Conservation (phyloP, 2,888 invertebrate species). For the Drosophila macrospina region DNA sequence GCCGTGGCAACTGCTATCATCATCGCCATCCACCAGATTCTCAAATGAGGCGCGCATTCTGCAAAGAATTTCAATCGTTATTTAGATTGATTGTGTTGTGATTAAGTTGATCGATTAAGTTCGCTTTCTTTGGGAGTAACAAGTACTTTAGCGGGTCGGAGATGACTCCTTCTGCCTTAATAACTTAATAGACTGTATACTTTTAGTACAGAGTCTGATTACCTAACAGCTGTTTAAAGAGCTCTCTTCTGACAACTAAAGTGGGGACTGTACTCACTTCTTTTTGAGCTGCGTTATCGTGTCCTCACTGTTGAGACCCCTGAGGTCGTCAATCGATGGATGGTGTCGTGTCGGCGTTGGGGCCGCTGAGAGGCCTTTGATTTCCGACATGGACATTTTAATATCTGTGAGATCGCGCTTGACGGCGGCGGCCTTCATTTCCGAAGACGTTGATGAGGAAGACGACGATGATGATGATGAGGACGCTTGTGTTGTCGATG, state of each 20-base stretch:
- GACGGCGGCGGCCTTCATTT: conserved; percentile 93
- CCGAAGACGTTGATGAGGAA: conserved; percentile 86
- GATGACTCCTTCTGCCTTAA: too few species aligned
- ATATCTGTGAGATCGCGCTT: conserved; percentile 90
- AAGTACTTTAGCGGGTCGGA: too few species aligned
- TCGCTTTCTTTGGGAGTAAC: too few species aligned
- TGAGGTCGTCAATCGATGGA: conserved; percentile 83
- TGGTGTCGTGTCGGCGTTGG: conserved; percentile 54
- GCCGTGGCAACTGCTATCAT: conserved; percentile 86
- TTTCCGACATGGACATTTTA: conserved; percentile 94
- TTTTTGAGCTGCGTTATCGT: conserved; percentile 82
- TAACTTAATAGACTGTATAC: too few species aligned
- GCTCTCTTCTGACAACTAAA: too few species aligned
- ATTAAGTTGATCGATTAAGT: not conserved
- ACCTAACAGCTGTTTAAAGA: too few species aligned
- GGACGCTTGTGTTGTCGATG: conserved; percentile 84
- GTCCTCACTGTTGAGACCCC: conserved; percentile 80
- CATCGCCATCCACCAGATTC: conserved; percentile 90
- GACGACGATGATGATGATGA: conserved; percentile 86
- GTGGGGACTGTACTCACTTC: conserved; percentile 68
- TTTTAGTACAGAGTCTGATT: too few species aligned
- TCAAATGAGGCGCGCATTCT: conserved; percentile 91
- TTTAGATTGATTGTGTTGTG: too few species aligned
- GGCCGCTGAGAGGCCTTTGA: conserved; percentile 84
- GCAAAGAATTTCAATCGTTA: not conserved